Base-by-base conservation (phyloP, 2,888 invertebrate species). In the Papilio protenor region DNA sequence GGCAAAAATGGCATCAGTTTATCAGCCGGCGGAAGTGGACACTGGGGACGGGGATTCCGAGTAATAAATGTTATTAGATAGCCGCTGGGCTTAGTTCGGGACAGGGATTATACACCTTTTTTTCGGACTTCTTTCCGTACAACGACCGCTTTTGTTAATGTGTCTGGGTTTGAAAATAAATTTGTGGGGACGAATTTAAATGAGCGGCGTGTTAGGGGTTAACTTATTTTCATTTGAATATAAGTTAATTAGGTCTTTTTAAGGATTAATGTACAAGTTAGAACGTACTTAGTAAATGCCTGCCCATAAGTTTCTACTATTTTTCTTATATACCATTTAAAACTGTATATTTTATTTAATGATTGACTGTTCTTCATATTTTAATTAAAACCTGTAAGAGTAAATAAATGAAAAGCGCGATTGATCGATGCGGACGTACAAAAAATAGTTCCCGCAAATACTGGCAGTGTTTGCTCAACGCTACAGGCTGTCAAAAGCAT, bases 21-120 rank as follows among this genome's bases (percentile, higher is more conserved):
- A 95, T 95, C 95, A 94, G 94, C 85, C 86, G 85, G 87, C 89
- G 93, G 93, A 94, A 94, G 94, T 94, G 94, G 94, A 90, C 94
- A 87, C 94, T 89, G 88, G 95, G 95, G 95, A 94, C 89, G 21
- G 88, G 89, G 89, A 88, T 88, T 89, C 88, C 83, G 88, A 87
- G 93, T 93, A 94, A 94, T 94, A 95, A 95, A 95, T 94, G 94
- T 94, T 94, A 94, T 94, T 94, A 94, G 94, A 94, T 94, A 94
- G 94, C 94, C 93, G 87, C 88, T 85, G 93, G 94, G 94, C 93
- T 94, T 94, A 94, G 94, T 94, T 91, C 87, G 83, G 87, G 86
- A 84, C 85, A 87, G 89, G 77, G 74, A 89, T 90, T 91, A 87
- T 88, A 81, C 83, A 84, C 69, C 73, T 27, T 76, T 93, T 92